Base-by-base conservation (phyloP, 2,797 vertebrate genomes). In the Nannoperca obscura region DNA sequence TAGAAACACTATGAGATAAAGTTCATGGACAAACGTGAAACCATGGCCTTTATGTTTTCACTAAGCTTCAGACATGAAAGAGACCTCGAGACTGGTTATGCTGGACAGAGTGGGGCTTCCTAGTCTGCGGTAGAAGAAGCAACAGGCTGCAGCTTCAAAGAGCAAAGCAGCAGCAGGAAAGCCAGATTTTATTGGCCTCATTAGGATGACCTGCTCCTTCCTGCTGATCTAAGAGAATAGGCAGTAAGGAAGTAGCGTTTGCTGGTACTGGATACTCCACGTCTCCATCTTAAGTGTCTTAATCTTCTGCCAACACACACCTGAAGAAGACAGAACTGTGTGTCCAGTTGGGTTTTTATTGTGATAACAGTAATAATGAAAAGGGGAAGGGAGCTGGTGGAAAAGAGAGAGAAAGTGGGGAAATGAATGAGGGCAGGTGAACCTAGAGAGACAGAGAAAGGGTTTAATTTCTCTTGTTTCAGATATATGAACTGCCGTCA, bases 181-280 rank as follows among this genome's bases (percentile, higher is more conserved):
- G 30, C 36, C 61, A 10, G 61, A 34, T 73, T 91, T 92, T 86
- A 90, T 71, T 54, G 80, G 58, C 79, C 84, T 90, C 88, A 88
- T 92, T 90, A 92, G 57, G 65, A 83, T 24, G 60, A 60, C 47
- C 61, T 0, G 20, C 49, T 77, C 24, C 81, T 89, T 91, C 84
- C 90, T 88, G 84, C 20, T 42, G 59, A 87, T 86, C 71, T 40
- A 3, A 85, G 20, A 71, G 60, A 83, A 80, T 7, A 60, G 32
- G 17, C 47, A 34, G 54, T 27, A 24, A 67, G 72, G 11, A 68
- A 52, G 60, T 19, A 50, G 20, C 7, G 19, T 52, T 53, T 60
- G 9, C 53, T 77, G 11, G 7, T 22, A 13, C 40, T 46, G 19
- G 15, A 53, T 32, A 63, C 50, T 62, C 13, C 2, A 27, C 1